Evolutionary conservation across 2,797 vertebrate genomes (phyloP).

Genomic region (Alosa sapidissima): DNA sequence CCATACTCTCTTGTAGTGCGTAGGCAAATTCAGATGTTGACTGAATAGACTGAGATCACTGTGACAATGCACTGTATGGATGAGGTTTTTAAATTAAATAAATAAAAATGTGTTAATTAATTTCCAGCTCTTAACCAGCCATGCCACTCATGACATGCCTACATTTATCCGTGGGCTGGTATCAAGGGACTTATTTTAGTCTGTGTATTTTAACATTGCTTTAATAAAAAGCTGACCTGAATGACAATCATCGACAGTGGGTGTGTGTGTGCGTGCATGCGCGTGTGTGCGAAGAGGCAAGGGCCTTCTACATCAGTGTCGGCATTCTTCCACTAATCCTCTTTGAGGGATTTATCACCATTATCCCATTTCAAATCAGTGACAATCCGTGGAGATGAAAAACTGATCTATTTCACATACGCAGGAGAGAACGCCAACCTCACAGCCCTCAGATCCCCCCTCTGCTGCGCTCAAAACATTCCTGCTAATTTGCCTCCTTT

Average conservation of each 20-base stretch:
- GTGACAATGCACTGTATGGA: too few relatives aligned
- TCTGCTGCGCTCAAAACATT: too few relatives aligned
- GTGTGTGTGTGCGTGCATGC: neutral
- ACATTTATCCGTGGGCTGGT: neutral
- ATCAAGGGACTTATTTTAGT: neutral
- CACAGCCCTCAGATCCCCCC: neutral
- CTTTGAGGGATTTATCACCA: constrained; percentile 6
- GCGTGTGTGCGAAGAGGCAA: neutral
- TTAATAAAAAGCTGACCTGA: neutral
- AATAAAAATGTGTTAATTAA: neutral
- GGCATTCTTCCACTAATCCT: constrained; percentile 16
- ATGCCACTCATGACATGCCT: neutral
- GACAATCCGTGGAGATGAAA: neutral
- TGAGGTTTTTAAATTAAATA: too few relatives aligned
- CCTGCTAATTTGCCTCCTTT: neutral
- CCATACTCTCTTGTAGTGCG: too few relatives aligned
- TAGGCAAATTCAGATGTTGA: too few relatives aligned
- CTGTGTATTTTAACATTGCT: neutral
- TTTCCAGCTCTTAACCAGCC: neutral
- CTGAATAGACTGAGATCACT: too few relatives aligned
- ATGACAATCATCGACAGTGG: neutral
- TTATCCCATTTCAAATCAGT: neutral
- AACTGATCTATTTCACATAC: neutral
- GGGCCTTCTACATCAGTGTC: neutral
- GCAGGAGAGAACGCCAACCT: neutral